phyloP scores from a whole-genome alignment of 2,888 invertebrate genomes.

The Nomada flava region DNA sequence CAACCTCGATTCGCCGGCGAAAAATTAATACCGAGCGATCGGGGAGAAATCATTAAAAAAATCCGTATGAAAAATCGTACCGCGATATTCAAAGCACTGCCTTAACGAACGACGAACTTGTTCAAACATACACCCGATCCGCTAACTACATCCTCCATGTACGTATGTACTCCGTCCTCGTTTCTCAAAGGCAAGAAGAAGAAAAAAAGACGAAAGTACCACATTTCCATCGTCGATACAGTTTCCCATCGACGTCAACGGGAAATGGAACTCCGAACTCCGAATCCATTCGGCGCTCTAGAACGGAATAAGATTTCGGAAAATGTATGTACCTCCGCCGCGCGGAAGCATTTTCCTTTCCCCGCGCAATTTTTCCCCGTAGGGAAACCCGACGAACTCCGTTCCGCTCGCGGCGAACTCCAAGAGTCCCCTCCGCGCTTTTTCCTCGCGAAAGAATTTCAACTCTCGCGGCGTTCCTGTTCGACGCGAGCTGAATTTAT shows the following conservation, averaged over 20 bases:
- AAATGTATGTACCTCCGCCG: slow-evolving; percentile 5
- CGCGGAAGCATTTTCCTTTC: neutral
- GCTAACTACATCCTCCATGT: neutral
- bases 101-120: neutral
- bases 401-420: neutral
- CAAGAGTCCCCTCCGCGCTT: neutral
- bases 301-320: slow-evolving; percentile 12
- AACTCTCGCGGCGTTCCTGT: neutral
- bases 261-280: neutral
- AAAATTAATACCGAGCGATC: neutral
- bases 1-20: neutral
- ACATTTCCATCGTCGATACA: slow-evolving; percentile 11
- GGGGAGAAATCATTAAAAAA: neutral
- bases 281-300: neutral
- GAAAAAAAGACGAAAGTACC: neutral
- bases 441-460: slow-evolving; percentile 26
- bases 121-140: neutral
- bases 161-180: neutral
- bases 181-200: neutral
- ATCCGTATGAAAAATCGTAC: neutral
- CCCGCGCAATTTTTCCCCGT: neutral
- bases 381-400: neutral
- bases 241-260: slow-evolving; percentile 16
- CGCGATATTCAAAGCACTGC: neutral
- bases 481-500: slow-evolving; percentile 46